Evolutionary conservation across 2,797 vertebrate species (phyloP), one percentile per base, ranked within the genome.

Genomic region (Pseudomugil gertrudae): DNA sequence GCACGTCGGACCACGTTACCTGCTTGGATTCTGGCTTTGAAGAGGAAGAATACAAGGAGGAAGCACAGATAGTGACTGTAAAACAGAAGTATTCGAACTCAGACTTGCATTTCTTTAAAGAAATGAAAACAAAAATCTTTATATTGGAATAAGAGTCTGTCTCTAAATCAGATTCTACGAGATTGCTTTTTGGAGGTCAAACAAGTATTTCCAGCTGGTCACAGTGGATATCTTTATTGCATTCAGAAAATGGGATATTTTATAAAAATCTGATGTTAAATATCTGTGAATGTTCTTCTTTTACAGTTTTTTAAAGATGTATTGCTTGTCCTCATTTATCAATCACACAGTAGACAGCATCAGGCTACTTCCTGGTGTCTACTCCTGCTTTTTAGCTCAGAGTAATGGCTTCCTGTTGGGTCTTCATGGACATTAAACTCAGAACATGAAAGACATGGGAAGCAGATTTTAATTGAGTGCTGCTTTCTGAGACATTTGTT

Each of bases 21-120:
- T 5, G 81, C 78, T 43, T 95, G 94, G 94, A 92, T 94, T 33
- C 40, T 50, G 38, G 91, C 90, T 53, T 80, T 94, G 63, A 94
- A 88, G 80, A 91, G 45, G 68, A 93, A 38, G 75, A 92, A 83
- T 6, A 78, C 66, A 0, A 68, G 75, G 38, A 90, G 64, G 73
- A 92, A 90, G 45, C 75, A 53, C 58, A 78, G 62, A 80, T 79
- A 87, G 56, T 64, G 66, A 71, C 57, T 33, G 29, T 30, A 38
- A 51, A 61, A 33, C 53, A 43, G 15, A 30, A 52, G 13, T 23
- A 15, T 59, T 33, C 9, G 29, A 13, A 50, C 43, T 61, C 30
- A 5, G 29, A 47, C 35, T 26, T 21, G 3, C 19, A 21, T 0
- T 0, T 10, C 27, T 17, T 15, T 40, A 10, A 21, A 50, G n/a